phyloP scores from a whole-genome alignment of 2,113 vertebrate species.

The Bagarius yarrelli region DNA sequence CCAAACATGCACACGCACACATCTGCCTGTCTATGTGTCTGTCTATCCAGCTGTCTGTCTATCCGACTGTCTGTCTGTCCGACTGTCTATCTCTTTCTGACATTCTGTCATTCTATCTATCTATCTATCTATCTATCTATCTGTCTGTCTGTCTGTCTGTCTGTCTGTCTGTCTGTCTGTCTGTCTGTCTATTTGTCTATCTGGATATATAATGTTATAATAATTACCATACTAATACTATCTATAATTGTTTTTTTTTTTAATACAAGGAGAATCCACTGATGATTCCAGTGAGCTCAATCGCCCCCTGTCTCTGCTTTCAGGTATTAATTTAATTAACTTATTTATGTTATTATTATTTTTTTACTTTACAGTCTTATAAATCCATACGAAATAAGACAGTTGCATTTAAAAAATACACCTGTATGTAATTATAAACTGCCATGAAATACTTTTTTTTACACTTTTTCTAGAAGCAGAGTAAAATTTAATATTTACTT shows the following conservation, averaged over 20 bases:
- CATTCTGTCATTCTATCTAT: no score
- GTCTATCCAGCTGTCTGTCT: not conserved
- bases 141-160: not conserved
- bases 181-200: no score
- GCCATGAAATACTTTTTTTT: not conserved
- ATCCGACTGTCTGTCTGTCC: not conserved
- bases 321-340: constrained; percentile 55
- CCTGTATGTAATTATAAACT: not conserved
- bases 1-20: no score
- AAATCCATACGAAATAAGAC: not conserved
- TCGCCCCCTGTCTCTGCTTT: constrained; percentile 69
- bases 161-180: no score
- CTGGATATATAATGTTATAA: no score
- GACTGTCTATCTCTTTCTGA: no score
- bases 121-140: not conserved
- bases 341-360: not conserved
- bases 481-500: not conserved
- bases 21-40: not conserved
- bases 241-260: not conserved
- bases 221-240: not conserved
- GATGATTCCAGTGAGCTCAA: constrained; percentile 50
- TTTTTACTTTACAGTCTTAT: not conserved
- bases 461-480: no score
- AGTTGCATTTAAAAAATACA: not conserved
- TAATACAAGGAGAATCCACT: constrained; percentile 48